Conservation (phyloP, 1,140 invertebrate species). For the Teleopsis dalmanni region DNA sequence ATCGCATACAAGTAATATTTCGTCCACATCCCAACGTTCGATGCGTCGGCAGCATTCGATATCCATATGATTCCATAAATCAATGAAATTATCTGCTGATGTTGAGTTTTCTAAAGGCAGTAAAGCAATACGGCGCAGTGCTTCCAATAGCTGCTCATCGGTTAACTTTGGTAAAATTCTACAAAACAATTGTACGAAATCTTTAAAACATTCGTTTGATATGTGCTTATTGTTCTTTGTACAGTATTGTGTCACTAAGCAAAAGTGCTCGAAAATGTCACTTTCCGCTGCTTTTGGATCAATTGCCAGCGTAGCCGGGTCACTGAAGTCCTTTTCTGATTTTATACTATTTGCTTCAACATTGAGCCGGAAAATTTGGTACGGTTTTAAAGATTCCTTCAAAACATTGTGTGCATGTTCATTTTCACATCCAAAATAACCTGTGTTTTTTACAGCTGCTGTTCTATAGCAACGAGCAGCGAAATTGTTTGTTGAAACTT, state of each 20-base stretch:
- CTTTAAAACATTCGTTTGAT: conserved; percentile 36
- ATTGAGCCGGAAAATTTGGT: conserved; percentile 21
- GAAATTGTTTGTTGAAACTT: too few relatives aligned
- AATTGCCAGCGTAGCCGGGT: background rate
- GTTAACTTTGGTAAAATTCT: conserved; percentile 41
- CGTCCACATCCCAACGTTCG: conserved; percentile 34
- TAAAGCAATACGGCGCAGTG: conserved; percentile 34
- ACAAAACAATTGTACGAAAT: conserved; percentile 42
- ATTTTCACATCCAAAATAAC: conserved; percentile 41
- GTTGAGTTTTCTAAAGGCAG: conserved; percentile 37
- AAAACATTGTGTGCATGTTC: conserved; percentile 35
- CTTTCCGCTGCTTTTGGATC: background rate
- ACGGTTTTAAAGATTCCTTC: conserved; percentile 28
- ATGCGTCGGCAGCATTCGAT: conserved; percentile 46
- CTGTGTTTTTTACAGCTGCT: too few relatives aligned
- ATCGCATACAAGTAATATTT: conserved; percentile 47
- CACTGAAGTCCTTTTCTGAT: background rate
- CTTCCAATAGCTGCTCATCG: conserved; percentile 42
- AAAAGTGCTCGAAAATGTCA: conserved; percentile 22
- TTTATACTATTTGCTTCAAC: background rate
- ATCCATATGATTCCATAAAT: conserved; percentile 51
- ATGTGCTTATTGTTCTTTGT: conserved; percentile 25
- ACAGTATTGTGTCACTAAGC: conserved; percentile 28
- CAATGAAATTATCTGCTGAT: conserved; percentile 44
- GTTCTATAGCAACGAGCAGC: too few relatives aligned